Base-by-base conservation (phyloP, 1,140 invertebrate species). In the Megalopta genalis region DNA sequence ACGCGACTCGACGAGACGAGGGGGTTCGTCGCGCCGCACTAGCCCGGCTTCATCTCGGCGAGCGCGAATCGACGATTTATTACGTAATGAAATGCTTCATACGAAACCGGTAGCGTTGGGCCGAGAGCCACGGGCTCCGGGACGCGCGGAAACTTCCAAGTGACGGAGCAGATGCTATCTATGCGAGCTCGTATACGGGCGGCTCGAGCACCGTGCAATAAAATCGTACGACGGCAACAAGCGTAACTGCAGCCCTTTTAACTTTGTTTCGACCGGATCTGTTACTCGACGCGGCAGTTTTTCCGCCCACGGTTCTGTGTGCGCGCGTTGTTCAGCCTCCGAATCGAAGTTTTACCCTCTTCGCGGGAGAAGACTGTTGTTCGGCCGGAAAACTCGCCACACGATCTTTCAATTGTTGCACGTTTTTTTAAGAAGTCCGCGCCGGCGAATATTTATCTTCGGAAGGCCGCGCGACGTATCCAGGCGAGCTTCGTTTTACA, bases 161-260 rank as follows among this genome's bases (percentile, higher is more conserved):
- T n/a, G 74, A 54, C 57, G 72, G 68, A 67, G 70, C 80, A 77
- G 80, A 70, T 78, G 74, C 73, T 83, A 73, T 71, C 66, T 73
- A 66, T 72, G 70, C 68, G 18, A 70, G 75, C 59, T 70, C 73
- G 75, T 71, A 85, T 84, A 80, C 83, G 84, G 82, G 46, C 82
- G 83, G 7, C 14, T 9, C 52, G 85, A 86, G 84, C 77, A 82
- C 83, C 70, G 69, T 77, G 73, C 84, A 86, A 86, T 86, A 86
- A 86, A 86, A 86, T 80, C 49, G 49, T 74, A 81, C 84, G 81
- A 75, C 67, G 80, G 64, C 65, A 59, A 9, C 27, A 5, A 27
- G 10, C 37, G 57, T 54, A 63, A 80, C 85, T 76, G 80, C 70
- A 59, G 72, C 23, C 62, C 69, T 66, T 52, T 72, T 86, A 83